Conservation (phyloP, 1,140 invertebrate species). For the Platyscapa corneri region DNA sequence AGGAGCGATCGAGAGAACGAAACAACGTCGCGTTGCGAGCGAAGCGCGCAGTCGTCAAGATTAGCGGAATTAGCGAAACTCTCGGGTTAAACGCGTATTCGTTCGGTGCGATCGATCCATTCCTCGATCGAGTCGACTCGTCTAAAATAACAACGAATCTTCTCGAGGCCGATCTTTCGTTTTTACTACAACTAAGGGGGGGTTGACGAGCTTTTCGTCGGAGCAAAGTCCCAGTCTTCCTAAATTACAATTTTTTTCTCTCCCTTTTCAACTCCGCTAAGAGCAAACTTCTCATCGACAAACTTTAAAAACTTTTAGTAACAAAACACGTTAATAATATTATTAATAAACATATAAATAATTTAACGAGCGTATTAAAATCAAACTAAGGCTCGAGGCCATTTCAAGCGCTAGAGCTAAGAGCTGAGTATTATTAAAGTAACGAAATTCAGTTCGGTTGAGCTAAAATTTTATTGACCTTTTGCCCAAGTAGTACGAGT, state of each 20-base stretch:
- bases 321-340: background rate
- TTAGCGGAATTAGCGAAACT: background rate
- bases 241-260: too few species aligned
- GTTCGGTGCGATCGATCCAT: too few species aligned
- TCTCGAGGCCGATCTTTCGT: too few species aligned
- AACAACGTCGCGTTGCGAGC: too few species aligned
- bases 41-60: too few species aligned
- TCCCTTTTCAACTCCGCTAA: too few species aligned
- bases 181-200: background rate
- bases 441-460: background rate
- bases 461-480: background rate
- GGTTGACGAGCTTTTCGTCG: background rate
- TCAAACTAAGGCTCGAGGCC: background rate
- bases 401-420: background rate
- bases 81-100: background rate
- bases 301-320: background rate
- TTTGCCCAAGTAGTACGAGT: background rate
- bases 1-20: too few species aligned
- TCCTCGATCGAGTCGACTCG: too few species aligned
- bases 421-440: background rate
- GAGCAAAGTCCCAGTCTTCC: too few species aligned
- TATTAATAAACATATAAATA: too few species aligned
- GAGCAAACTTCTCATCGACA: background rate
- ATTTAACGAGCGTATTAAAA: background rate
- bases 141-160: too few species aligned